Evolutionary conservation across 2,888 invertebrate species (phyloP).

Genomic region (Leptogaster cylindrica): DNA sequence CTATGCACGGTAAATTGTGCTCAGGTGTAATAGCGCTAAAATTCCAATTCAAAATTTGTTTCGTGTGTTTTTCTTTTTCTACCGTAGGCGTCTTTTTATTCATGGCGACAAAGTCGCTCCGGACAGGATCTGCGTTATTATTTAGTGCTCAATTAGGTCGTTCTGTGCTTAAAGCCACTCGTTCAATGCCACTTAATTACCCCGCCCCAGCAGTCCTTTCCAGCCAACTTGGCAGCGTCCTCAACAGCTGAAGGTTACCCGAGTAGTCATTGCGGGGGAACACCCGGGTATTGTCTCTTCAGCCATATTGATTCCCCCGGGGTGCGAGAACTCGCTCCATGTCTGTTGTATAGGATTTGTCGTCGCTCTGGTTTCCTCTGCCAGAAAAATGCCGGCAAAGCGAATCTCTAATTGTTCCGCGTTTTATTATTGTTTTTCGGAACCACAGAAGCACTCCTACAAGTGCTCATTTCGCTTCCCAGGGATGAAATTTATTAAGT

Average conservation of each 20-base stretch:
- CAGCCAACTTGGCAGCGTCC: constrained; percentile 21
- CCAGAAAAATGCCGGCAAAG: constrained; percentile 26
- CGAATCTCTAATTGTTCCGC: constrained; percentile 34
- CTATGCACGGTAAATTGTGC: constrained; percentile 25
- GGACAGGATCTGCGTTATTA: constrained; percentile 36
- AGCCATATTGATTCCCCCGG: constrained; percentile 25
- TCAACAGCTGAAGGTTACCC: constrained; percentile 20
- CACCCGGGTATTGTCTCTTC: constrained; percentile 4
- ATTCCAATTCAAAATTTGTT: constrained; percentile 33
- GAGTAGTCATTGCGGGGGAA: constrained; percentile 18
- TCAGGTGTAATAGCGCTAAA: constrained; percentile 32
- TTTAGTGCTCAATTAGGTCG: constrained; percentile 43
- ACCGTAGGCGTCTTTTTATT: not conserved
- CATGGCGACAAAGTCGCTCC: not conserved
- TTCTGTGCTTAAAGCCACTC: constrained; percentile 39
- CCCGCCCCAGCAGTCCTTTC: constrained; percentile 10
- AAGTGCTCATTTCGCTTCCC: constrained; percentile 41
- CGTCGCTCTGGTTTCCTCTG: constrained; percentile 8
- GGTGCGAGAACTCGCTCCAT: not conserved
- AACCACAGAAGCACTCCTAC: constrained; percentile 20
- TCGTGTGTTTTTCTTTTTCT: not conserved
- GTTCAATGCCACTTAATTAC: constrained; percentile 33
- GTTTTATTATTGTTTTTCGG: constrained; percentile 30
- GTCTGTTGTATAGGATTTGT: constrained; percentile 14
- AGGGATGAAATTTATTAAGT: constrained; percentile 50